Evolutionary conservation across 2,888 invertebrate genomes (phyloP), one percentile per base, ranked within the genome.

Genomic region (Tiliacea citrago): DNA sequence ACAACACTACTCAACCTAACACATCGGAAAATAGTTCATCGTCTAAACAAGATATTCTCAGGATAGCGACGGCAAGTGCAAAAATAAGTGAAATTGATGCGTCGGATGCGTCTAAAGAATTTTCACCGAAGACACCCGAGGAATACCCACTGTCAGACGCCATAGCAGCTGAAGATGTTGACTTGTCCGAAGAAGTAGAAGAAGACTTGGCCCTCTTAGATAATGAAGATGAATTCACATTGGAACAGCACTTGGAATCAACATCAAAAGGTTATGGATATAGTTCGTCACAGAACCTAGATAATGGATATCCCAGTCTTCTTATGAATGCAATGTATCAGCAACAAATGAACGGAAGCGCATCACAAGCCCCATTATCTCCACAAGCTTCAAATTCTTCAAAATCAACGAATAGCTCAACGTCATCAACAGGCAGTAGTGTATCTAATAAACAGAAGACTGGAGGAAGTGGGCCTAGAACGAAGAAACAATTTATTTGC

Each of bases 401-500:
- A 66, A 96, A 96, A 88, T 95, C 96, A 61, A 94, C 96, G 12
- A 95, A 96, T 82, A 95, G 96, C 88, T 95, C 96, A 60, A 93
- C 96, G 70, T 94, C 96, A 10, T 95, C 96, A 39, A 95, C 87
- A 3, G 82, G 95, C 45, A 95, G 96, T 88, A 94, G 95, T 86
- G 93, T 96, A 86, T 94, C 96, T 47, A 95, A 92, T 89, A 96
- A 96, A 90, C 96, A 95, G 83, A 96, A 96, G 88, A 93, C 95
- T 8, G 87, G 94, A 68, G 91, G 93, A 77, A 94, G 98, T 83
- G 98, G 98, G 6, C 98, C 98, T 49, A 97, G 99, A 83, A 99
- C 99, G 53, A 99, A 99, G 96, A 99, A 99, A 94, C 99, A 99
- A 94, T 99, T 99, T 95, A 99, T 99, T 91, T 99, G 99, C 97